These are phyloP conservation scores for Linurgus olivaceus DNA, from an alignment of 2,797 vertebrate species.

Conservation along the genomic window DNA sequence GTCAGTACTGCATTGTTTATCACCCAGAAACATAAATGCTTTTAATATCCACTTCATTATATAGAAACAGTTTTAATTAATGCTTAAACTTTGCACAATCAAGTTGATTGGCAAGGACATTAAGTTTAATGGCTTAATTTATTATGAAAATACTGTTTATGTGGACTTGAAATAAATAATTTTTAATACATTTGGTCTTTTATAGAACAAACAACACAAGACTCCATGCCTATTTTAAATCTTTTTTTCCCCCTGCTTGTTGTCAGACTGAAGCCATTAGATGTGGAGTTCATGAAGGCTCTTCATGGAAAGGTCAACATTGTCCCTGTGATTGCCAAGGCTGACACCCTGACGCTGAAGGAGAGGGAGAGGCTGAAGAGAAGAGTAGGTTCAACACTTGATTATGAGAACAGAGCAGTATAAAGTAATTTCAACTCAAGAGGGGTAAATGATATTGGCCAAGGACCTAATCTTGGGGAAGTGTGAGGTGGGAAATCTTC, in stretches of 20 bases:
- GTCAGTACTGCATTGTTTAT: not conserved
- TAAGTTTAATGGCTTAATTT: not conserved
- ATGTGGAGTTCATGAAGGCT: slow-evolving; percentile 90
- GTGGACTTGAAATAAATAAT: not conserved
- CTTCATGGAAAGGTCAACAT: slow-evolving; percentile 90
- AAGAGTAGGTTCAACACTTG: slow-evolving; percentile 76
- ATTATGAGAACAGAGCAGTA: not conserved
- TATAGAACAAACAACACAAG: not conserved
- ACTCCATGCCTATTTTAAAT: not conserved
- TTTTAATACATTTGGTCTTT: not conserved
- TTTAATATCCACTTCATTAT: not conserved
- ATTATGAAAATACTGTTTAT: not conserved
- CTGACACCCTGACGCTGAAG: slow-evolving; percentile 83
- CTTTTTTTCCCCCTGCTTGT: not conserved
- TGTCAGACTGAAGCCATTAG: slow-evolving; percentile 83
- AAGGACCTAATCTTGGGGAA: not conserved
- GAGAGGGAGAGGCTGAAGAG: slow-evolving; percentile 89
- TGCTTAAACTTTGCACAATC: not conserved
- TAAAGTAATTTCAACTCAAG: not conserved
- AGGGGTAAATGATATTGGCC: not conserved
- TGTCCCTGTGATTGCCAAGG: slow-evolving; percentile 88
- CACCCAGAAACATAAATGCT: not conserved
- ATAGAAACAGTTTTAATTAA: not conserved
- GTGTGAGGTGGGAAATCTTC: not conserved
- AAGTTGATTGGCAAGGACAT: not conserved